Percentiles rank a stretch among this genome's conserved stretches.
Evolutionary conservation across 2,888 invertebrate species (phyloP).

Genomic region (Caenorhabditis sp.): DNA sequence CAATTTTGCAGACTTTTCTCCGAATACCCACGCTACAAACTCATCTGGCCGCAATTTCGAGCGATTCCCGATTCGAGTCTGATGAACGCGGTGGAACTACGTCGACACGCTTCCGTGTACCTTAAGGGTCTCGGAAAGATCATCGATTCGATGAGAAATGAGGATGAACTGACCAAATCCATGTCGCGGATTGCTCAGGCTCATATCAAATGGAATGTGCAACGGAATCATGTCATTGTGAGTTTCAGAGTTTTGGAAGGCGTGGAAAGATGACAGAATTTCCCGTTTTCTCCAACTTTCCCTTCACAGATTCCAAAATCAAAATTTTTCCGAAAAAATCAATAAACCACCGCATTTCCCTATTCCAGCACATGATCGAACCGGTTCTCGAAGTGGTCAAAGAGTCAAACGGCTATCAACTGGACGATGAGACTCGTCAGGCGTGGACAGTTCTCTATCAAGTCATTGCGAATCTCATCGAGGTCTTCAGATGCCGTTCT

Average conservation of each 20-base stretch:
- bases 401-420: conserved; percentile 63
- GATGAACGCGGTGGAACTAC: conserved; percentile 77
- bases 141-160: conserved; percentile 79
- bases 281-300: no score
- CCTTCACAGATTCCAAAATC: no score
- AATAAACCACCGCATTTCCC: neutral
- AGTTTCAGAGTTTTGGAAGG: no score
- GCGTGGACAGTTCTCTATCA: conserved; percentile 81
- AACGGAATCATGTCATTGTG: conserved; percentile 78
- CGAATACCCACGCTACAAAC: conserved; percentile 79
- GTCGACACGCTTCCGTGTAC: conserved; percentile 75
- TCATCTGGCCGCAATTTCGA: conserved; percentile 81
- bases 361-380: conserved; percentile 79
- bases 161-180: conserved; percentile 69
- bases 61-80: conserved; percentile 79
- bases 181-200: conserved; percentile 77
- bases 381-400: conserved; percentile 75
- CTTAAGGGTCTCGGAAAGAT: conserved; percentile 77
- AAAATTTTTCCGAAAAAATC: neutral
- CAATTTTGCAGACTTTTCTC: conserved; percentile 77
- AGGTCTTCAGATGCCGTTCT: conserved; percentile 70
- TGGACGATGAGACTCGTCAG: conserved; percentile 69
- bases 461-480: conserved; percentile 80
- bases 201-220: conserved; percentile 81
- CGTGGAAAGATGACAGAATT: no score